These are phyloP conservation scores for Stomatorhinus walkeri DNA, from an alignment of 2,797 vertebrate genomes.

Conservation along the genomic window DNA sequence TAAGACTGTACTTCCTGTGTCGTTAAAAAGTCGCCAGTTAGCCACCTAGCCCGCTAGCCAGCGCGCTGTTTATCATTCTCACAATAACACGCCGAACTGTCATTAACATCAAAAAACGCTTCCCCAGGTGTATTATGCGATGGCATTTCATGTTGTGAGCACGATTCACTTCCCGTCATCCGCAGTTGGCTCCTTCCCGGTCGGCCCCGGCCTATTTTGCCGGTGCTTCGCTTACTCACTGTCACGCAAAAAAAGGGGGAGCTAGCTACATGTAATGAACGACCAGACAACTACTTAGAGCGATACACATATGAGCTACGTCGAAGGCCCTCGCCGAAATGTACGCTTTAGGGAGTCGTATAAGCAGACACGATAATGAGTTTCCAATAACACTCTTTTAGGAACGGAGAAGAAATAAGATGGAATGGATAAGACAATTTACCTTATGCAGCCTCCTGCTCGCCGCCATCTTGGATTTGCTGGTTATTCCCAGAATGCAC, in stretches of 20 bases:
- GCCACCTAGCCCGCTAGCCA: not conserved
- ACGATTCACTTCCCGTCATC: not conserved
- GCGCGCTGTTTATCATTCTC: not conserved
- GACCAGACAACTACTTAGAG: not conserved
- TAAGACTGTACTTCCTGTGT: constrained; percentile 24
- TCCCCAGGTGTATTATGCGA: not conserved
- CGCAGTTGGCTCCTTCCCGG: not conserved
- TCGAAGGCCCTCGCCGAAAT: not conserved
- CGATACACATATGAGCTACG: not conserved
- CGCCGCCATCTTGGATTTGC: constrained; percentile 72
- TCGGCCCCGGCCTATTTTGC: constrained; percentile 46
- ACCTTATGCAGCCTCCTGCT: constrained; percentile 69
- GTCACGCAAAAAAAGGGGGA: constrained; percentile 30
- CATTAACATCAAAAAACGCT: not conserved
- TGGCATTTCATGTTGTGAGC: not conserved
- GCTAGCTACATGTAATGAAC: constrained; percentile 29
- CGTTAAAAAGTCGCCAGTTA: constrained; percentile 8
- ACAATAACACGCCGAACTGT: not conserved
- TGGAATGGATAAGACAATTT: constrained; percentile 46
- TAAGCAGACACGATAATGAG: not conserved
- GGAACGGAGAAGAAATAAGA: constrained; percentile 18
- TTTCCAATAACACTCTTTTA: not conserved
- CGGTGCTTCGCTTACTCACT: constrained; percentile 44
- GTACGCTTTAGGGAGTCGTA: not conserved
- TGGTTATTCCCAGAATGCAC: constrained; percentile 64